These are phyloP conservation scores for Tragelaphus buxtoni DNA, from an alignment of 2,113 vertebrate genomes.

Conservation along the genomic window DNA sequence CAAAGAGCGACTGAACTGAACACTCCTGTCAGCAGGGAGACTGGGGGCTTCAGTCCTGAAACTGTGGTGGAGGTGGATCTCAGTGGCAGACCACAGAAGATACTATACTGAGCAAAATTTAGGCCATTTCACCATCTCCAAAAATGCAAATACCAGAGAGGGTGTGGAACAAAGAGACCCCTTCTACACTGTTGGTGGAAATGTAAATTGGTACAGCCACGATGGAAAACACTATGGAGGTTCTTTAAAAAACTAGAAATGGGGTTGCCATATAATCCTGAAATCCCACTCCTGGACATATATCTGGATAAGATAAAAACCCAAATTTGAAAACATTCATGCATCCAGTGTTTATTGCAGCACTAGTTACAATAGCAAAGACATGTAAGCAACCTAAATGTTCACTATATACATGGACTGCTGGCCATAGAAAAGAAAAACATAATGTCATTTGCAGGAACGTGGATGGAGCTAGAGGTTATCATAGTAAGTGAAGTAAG, in stretches of 20 bases:
- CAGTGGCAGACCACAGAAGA: not conserved
- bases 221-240: not conserved
- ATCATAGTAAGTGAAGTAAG: not conserved
- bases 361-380: not conserved
- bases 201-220: not conserved
- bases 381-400: not conserved
- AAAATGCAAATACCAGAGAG: not conserved
- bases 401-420: not conserved
- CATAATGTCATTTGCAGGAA: not conserved
- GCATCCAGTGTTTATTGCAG: not conserved
- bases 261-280: not conserved
- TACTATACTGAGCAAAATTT: not conserved
- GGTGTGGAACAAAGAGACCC: not conserved
- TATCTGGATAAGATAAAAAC: not conserved
- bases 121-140: not conserved
- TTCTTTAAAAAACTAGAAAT: not conserved
- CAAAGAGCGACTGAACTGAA: not conserved
- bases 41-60: not conserved
- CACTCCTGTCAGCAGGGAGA: not conserved
- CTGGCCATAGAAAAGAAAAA: not conserved
- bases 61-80: not conserved
- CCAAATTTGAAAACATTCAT: not conserved
- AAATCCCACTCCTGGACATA: not conserved
- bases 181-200: not conserved
- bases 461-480: not conserved